Conservation (phyloP, 2,113 vertebrate species). For the Axis porcinus region DNA sequence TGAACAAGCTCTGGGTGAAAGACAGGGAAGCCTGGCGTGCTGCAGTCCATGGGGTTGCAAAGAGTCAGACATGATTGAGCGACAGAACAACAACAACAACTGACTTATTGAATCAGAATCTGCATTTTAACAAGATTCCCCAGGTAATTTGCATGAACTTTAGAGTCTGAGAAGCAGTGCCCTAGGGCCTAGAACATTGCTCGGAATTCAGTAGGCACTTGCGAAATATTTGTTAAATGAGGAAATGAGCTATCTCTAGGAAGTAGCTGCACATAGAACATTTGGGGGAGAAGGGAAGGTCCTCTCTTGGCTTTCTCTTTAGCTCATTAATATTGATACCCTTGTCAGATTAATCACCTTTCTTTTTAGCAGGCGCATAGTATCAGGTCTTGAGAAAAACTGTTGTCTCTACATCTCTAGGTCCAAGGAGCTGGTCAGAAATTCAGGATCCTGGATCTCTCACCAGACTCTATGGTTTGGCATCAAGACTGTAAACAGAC, state of each 20-base stretch:
- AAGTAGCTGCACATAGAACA: background rate
- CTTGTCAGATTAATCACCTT: background rate
- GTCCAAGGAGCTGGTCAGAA: background rate
- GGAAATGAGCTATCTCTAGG: background rate
- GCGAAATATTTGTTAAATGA: background rate
- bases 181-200: background rate
- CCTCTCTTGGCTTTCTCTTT: background rate
- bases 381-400: background rate
- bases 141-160: too few relatives aligned
- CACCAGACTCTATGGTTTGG: background rate
- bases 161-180: background rate
- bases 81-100: background rate
- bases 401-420: background rate
- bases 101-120: background rate
- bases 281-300: background rate
- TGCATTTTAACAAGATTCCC: background rate
- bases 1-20: background rate
- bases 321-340: background rate
- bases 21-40: background rate
- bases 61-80: background rate
- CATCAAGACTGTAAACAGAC: background rate
- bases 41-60: background rate
- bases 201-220: background rate
- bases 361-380: background rate
- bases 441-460: background rate